These are phyloP conservation scores for Hippocampus guttulatus DNA, from an alignment of 2,113 vertebrate genomes.

Conservation along the genomic window DNA sequence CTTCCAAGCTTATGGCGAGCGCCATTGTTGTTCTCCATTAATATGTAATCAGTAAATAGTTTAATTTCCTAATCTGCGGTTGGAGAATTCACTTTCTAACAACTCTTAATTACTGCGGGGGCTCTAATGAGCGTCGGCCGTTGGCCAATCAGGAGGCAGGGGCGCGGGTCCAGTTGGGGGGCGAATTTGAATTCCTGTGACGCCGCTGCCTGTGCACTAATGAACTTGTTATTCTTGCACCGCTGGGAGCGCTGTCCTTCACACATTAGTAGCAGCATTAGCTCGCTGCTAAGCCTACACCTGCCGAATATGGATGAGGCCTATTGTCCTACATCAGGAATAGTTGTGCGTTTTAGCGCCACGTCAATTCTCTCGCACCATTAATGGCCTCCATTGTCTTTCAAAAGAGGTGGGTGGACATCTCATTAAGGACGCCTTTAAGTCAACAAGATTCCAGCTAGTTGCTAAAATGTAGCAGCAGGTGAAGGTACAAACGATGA, in stretches of 20 bases:
- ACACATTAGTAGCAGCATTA: conserved; percentile 44
- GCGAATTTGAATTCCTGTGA: conserved; percentile 94
- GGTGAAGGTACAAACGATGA: background rate
- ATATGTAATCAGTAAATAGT: conserved; percentile 99
- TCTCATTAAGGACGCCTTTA: background rate
- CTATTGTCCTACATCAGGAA: conserved; percentile 27
- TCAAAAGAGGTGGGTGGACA: background rate
- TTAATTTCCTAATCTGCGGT: conserved; percentile 99
- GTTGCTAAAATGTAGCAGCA: background rate
- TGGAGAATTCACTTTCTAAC: conserved; percentile 99
- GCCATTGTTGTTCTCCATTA: conserved; percentile 99
- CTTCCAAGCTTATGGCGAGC: conserved; percentile 99
- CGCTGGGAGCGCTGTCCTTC: conserved; percentile 65
- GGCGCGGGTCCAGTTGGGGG: conserved; percentile 65
- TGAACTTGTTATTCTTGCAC: conserved; percentile 99
- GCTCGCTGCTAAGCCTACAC: conserved; percentile 32
- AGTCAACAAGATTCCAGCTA: background rate
- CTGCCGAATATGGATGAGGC: conserved; percentile 23
- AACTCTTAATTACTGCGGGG: conserved; percentile 99
- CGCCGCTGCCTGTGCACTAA: conserved; percentile 81
- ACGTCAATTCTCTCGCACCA: background rate
- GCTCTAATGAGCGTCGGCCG: conserved; percentile 98
- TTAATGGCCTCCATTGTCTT: conserved; percentile 1
- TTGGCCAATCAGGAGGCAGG: conserved; percentile 84
- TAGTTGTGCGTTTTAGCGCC: conserved; percentile 7